Percentiles rank a stretch among this genome's conserved stretches.
Conservation (phyloP, 2,113 vertebrate species). For the Ptilonorhynchus violaceus region DNA sequence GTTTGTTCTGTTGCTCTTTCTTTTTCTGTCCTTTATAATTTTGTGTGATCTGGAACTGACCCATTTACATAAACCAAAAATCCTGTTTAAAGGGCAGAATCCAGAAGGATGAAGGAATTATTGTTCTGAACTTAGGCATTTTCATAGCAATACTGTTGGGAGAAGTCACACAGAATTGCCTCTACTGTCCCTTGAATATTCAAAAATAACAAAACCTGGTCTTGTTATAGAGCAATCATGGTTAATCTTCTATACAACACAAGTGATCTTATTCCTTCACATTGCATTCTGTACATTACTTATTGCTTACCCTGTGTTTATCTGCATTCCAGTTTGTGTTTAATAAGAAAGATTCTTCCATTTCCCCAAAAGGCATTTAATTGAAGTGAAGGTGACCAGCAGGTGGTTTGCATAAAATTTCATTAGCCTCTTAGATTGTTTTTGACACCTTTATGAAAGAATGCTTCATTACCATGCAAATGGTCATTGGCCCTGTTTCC, state of each 20-base stretch:
- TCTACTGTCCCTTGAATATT: background rate
- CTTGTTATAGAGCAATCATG: background rate
- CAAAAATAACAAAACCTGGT: background rate
- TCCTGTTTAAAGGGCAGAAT: background rate
- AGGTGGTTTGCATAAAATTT: conserved; percentile 59
- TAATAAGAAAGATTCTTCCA: background rate
- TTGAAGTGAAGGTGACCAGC: conserved; percentile 60
- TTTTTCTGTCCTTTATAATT: background rate
- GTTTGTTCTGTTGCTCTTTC: background rate
- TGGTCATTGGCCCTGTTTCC: background rate
- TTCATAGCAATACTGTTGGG: background rate
- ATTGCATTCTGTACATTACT: background rate
- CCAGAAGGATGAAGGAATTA: background rate
- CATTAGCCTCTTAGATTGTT: conserved; percentile 47
- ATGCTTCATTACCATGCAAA: conserved; percentile 47
- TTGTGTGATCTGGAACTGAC: background rate
- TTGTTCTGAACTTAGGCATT: background rate
- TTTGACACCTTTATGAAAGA: conserved; percentile 55
- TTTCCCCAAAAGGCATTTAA: conserved; percentile 21
- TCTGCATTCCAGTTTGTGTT: conserved; percentile 18
- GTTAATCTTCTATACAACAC: background rate
- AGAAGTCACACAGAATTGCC: background rate
- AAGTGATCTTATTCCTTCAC: background rate
- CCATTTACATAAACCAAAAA: background rate
- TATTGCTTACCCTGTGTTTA: background rate